Evolutionary conservation across 2,888 invertebrate genomes (phyloP), one percentile per base, ranked within the genome.

Genomic region (Dryocosmus kuriphilus): DNA sequence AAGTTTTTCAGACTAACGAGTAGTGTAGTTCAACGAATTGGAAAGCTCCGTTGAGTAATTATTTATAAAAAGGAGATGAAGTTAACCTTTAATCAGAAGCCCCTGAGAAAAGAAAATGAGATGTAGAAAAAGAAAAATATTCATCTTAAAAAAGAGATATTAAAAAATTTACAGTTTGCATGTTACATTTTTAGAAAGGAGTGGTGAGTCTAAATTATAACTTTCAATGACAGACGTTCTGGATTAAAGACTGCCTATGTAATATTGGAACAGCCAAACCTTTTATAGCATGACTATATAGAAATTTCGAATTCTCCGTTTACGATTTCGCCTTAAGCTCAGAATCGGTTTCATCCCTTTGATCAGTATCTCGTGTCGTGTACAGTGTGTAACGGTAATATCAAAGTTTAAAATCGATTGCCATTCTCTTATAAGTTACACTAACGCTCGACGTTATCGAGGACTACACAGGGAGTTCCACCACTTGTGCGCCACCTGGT

Each of bases 401-500:
- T 63, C 38, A 63, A 63, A 38, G 38, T 38, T 63, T 38, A 63
- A 22, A 63, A 63, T 63, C 38, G 63, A 63, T 38, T 63, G 22
- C 55, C 22, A 9, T 22, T 55, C 46, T 46, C 19, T 46, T 46
- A 46, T 19, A 46, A 46, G 46, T 46, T 46, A 46, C 19, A 46
- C 19, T 6, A 19, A 19, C 5, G 16, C 46, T 19, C 19, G 6
- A 6, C 19, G 46, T 46, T 46, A 46, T 46, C 46, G 46, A 46
- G 19, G 9, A 35, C 8, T 35, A 9, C 35, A 7, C 7, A 35
- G 1, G 35, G 35, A 1, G 8, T 9, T 35, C n/a, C n/a, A n/a
- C n/a, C n/a, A n/a, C n/a, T n/a, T n/a, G n/a, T n/a, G n/a, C n/a
- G n/a, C n/a, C n/a, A n/a, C n/a, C n/a, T n/a, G n/a, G n/a, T n/a